phyloP scores from a whole-genome alignment of 2,113 vertebrate genomes.

The Rousettus leschenaultii region DNA sequence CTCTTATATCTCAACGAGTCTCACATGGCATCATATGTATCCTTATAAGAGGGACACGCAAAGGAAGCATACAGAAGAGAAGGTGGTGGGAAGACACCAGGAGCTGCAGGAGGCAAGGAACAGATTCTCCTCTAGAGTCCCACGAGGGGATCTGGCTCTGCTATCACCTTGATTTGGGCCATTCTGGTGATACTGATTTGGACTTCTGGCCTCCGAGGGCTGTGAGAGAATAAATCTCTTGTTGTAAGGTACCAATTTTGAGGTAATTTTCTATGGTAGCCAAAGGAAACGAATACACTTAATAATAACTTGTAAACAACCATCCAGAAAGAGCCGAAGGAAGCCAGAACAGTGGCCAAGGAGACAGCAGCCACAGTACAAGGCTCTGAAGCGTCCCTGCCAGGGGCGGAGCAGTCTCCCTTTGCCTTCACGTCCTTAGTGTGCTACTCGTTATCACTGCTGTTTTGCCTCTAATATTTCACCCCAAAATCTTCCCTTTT shows the following conservation, averaged over 20 bases:
- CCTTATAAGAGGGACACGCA: not conserved
- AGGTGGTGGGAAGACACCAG: not conserved
- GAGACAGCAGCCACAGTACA: accelerated
- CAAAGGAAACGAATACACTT: not conserved
- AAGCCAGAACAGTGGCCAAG: accelerated
- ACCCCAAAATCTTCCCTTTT: not conserved
- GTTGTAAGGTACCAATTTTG: not conserved
- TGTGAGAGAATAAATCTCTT: not conserved
- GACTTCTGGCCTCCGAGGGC: not conserved
- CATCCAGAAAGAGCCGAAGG: not conserved
- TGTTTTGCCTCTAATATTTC: not conserved
- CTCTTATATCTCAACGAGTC: not conserved
- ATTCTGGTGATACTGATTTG: not conserved
- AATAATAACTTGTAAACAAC: not conserved
- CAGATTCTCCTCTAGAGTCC: not conserved
- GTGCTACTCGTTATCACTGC: accelerated
- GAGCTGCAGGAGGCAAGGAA: not conserved
- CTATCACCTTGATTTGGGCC: not conserved
- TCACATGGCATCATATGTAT: not conserved
- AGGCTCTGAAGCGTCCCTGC: accelerated
- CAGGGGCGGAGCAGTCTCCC: accelerated
- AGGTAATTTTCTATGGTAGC: not conserved
- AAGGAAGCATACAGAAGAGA: not conserved
- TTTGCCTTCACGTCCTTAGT: accelerated
- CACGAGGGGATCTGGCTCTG: not conserved